Evolutionary conservation across 2,797 vertebrate genomes (phyloP).

Genomic region (Sebastes aleutianus): DNA sequence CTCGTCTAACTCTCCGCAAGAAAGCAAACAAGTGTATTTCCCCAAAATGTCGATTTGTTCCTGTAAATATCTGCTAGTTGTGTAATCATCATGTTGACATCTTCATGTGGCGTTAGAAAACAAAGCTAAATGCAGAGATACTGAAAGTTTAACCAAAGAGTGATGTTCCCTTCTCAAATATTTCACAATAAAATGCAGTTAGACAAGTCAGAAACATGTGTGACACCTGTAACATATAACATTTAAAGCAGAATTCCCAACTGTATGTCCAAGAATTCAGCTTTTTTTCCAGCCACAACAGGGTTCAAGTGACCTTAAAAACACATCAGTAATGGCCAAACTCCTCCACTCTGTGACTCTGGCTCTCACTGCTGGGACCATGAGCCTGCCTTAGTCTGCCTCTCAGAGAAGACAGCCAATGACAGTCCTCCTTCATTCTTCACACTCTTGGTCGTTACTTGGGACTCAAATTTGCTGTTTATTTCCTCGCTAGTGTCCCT

Average conservation of each 20-base stretch:
- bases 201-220: not conserved
- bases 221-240: not conserved
- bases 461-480: constrained; percentile 13
- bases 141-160: not conserved
- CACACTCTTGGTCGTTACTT: constrained; percentile 4
- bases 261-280: not conserved
- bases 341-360: constrained; percentile 49
- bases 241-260: not conserved
- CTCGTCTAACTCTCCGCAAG: not conserved
- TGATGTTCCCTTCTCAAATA: not conserved
- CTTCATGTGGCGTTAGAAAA: not conserved
- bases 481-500: not conserved
- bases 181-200: not conserved
- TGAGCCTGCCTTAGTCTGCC: constrained; percentile 88
- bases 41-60: too few species aligned
- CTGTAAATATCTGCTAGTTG: not conserved
- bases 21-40: not conserved
- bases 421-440: constrained; percentile 10
- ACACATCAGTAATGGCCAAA: constrained; percentile 35
- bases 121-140: not conserved
- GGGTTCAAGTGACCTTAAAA: not conserved
- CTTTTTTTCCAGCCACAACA: not conserved
- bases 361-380: constrained; percentile 85
- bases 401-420: constrained; percentile 44
- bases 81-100: not conserved